Conservation (phyloP, 1,140 invertebrate genomes). For the Mya arenaria region DNA sequence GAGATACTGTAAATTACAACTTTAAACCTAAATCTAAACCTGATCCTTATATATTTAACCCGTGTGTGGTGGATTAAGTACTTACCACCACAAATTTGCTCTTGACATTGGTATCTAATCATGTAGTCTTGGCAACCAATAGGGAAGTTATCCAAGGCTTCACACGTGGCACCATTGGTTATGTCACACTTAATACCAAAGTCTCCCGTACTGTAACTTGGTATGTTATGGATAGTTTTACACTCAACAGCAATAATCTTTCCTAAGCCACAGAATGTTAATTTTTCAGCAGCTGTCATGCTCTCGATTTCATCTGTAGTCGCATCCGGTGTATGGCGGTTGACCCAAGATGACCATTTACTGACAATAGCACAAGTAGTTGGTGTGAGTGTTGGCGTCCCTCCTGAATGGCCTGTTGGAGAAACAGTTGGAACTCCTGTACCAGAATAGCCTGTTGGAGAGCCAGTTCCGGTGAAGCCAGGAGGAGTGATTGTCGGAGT, state of each 20-base stretch:
- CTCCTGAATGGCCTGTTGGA: not conserved
- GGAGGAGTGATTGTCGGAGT: not conserved
- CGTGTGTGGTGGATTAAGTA: too few relatives aligned
- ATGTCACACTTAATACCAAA: constrained; percentile 46
- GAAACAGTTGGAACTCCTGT: too few relatives aligned
- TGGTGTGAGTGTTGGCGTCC: not conserved
- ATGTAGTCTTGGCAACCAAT: constrained; percentile 77
- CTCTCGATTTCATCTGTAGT: constrained; percentile 55
- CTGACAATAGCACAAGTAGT: not conserved
- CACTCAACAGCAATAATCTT: constrained; percentile 55
- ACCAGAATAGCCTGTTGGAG: not conserved
- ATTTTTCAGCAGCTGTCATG: constrained; percentile 50
- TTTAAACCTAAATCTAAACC: too few relatives aligned
- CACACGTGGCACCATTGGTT: constrained; percentile 36
- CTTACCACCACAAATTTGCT: constrained; percentile 42
- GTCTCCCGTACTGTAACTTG: constrained; percentile 55
- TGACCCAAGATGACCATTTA: constrained; percentile 60
- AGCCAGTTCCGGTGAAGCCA: not conserved
- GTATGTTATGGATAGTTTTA: constrained; percentile 49
- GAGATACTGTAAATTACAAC: too few relatives aligned
- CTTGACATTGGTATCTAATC: constrained; percentile 74
- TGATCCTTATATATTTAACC: too few relatives aligned
- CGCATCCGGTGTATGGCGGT: constrained; percentile 49
- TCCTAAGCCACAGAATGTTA: constrained; percentile 52
- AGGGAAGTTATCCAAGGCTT: constrained; percentile 47